phyloP scores from a whole-genome alignment of 2,113 vertebrate genomes.

The Chloropsis hardwickii region DNA sequence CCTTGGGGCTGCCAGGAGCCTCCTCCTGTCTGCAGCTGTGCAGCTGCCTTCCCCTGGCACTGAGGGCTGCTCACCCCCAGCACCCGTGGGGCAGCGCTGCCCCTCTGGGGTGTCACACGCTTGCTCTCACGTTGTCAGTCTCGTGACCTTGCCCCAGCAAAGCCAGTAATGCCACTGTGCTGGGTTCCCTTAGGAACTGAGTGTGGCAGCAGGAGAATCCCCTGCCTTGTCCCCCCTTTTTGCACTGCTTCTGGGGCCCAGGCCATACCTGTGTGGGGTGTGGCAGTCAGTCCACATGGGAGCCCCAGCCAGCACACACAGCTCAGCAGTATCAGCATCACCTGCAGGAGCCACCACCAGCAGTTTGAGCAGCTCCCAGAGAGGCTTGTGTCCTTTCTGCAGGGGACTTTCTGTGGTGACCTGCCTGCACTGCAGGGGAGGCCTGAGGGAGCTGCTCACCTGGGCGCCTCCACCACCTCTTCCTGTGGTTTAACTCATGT shows the following conservation, averaged over 20 bases:
- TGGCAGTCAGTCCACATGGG: background rate
- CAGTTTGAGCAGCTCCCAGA: background rate
- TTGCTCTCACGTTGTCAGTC: accelerated
- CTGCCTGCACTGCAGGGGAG: background rate
- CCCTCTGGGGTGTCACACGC: background rate
- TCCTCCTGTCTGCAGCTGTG: background rate
- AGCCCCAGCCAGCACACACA: accelerated
- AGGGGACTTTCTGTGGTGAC: background rate
- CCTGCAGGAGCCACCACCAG: background rate
- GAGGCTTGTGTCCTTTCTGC: background rate
- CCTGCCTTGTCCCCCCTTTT: background rate
- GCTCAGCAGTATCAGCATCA: accelerated
- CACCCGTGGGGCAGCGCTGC: accelerated
- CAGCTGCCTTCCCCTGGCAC: background rate
- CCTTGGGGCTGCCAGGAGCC: background rate
- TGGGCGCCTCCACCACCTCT: background rate
- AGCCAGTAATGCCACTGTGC: background rate
- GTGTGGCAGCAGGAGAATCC: background rate
- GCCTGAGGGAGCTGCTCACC: background rate
- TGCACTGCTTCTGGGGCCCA: accelerated
- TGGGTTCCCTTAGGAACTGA: accelerated
- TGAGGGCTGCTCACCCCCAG: background rate
- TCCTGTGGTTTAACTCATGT: background rate
- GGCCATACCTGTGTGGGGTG: accelerated
- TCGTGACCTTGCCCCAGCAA: background rate